These are phyloP conservation scores for Pimephales promelas DNA, from an alignment of 2,113 vertebrate species.

Conservation along the genomic window DNA sequence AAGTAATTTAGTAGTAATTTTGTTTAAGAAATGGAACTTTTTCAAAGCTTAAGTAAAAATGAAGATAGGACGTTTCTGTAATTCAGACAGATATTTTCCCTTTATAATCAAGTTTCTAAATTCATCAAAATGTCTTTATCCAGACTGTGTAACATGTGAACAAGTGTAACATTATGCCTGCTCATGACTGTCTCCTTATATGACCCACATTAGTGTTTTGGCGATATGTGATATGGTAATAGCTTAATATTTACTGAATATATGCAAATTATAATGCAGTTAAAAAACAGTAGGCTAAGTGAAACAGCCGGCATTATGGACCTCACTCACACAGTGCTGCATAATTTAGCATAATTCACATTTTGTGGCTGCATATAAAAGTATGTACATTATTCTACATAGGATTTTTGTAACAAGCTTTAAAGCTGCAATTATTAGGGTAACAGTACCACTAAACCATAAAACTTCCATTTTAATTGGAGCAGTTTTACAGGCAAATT, in stretches of 20 bases:
- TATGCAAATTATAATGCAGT: not conserved
- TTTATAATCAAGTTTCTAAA: not conserved
- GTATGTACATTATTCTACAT: not conserved
- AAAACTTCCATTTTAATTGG: not conserved
- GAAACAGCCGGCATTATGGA: not conserved
- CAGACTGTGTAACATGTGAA: not conserved
- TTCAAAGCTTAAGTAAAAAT: not conserved
- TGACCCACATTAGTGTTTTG: conserved; percentile 10
- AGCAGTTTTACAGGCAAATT: not conserved
- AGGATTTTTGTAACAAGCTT: not conserved
- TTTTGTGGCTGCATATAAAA: not conserved
- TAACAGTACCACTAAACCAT: not conserved
- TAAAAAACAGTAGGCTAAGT: not conserved
- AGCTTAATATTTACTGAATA: not conserved
- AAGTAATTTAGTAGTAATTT: not conserved
- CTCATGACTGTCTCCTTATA: not conserved
- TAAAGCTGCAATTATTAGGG: not conserved
- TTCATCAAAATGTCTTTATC: not conserved
- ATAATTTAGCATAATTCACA: not conserved
- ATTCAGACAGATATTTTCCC: not conserved
- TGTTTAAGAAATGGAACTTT: not conserved
- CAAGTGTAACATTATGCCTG: not conserved
- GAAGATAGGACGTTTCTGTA: not conserved
- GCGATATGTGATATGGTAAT: not conserved
- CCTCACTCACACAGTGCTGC: not conserved